Percentiles rank a stretch among this genome's conserved stretches.
Evolutionary conservation across 1,140 invertebrate species (phyloP).

Genomic region (Cydia amplana): DNA sequence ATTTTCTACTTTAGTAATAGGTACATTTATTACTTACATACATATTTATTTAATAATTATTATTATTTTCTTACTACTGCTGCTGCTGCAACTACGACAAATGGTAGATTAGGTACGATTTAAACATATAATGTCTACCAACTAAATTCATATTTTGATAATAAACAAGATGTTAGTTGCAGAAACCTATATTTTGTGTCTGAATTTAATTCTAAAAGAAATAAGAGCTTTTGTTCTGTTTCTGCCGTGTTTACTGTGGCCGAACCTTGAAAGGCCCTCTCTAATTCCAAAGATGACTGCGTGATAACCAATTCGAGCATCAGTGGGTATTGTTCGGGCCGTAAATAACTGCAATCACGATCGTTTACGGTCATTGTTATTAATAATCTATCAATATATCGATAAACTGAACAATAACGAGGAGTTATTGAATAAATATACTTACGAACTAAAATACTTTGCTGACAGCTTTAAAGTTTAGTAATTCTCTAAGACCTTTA

Average conservation of each 20-base stretch:
- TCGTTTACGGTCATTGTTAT: conserved; percentile 10
- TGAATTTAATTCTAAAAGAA: too few species aligned
- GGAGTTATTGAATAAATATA: not conserved
- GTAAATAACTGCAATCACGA: conserved; percentile 1
- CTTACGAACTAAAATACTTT: not conserved
- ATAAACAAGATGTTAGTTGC: too few species aligned
- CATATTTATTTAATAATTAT: too few species aligned
- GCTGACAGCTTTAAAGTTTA: not conserved
- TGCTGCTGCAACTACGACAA: too few species aligned
- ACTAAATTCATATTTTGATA: too few species aligned
- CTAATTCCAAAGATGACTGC: conserved; percentile 17
- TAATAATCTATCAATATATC: not conserved
- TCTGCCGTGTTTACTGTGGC: not conserved
- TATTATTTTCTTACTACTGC: too few species aligned
- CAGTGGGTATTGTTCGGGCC: not conserved
- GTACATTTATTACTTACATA: too few species aligned
- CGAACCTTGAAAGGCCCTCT: conserved; percentile 20
- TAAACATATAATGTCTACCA: too few species aligned
- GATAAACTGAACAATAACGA: not conserved
- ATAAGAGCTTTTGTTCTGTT: not conserved
- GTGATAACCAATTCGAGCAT: conserved; percentile 10
- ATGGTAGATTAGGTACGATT: too few species aligned
- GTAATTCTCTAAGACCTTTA: not conserved
- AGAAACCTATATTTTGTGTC: too few species aligned
- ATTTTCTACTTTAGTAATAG: too few species aligned